Evolutionary conservation across 2,888 invertebrate genomes (phyloP).

Genomic region (Emesis furor): DNA sequence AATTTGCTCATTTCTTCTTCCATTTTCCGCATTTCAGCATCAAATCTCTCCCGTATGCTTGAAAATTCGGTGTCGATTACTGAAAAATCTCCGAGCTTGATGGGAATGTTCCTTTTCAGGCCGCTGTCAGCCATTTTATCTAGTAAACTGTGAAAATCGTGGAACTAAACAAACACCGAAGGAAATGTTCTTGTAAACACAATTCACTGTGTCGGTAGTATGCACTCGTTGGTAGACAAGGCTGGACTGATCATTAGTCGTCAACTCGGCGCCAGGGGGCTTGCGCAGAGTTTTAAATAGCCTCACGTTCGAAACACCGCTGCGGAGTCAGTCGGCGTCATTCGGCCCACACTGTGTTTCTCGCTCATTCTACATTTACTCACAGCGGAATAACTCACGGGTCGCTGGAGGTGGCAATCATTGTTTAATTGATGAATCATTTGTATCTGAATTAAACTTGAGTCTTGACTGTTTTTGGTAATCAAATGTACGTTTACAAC

Average conservation of each 20-base stretch:
- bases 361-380: conserved; percentile 90
- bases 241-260: conserved; percentile 91
- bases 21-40: conserved; percentile 99
- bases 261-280: conserved; percentile 91
- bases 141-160: conserved; percentile 82
- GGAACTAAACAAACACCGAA: conserved; percentile 90
- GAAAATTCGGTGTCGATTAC: conserved; percentile 99
- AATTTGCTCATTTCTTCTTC: conserved; percentile 99
- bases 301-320: conserved; percentile 87
- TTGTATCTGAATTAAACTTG: conserved; percentile 83
- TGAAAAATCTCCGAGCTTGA: conserved; percentile 98
- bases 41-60: conserved; percentile 98
- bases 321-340: conserved; percentile 87
- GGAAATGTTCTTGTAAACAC: conserved; percentile 87
- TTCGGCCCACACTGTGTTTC: conserved; percentile 89
- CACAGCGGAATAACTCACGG: conserved; percentile 54
- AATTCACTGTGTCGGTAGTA: conserved; percentile 84
- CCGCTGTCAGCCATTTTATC: conserved; percentile 96
- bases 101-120: conserved; percentile 97
- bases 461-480: conserved; percentile 87
- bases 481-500: conserved; percentile 74
- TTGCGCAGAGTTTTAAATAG: conserved; percentile 92
- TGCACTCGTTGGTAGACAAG: conserved; percentile 88
- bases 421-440: conserved; percentile 88
- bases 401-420: conserved; percentile 77